Evolutionary conservation across 2,113 vertebrate species (phyloP), one percentile per base, ranked within the genome.

Genomic region (Alligator mississippiensis): DNA sequence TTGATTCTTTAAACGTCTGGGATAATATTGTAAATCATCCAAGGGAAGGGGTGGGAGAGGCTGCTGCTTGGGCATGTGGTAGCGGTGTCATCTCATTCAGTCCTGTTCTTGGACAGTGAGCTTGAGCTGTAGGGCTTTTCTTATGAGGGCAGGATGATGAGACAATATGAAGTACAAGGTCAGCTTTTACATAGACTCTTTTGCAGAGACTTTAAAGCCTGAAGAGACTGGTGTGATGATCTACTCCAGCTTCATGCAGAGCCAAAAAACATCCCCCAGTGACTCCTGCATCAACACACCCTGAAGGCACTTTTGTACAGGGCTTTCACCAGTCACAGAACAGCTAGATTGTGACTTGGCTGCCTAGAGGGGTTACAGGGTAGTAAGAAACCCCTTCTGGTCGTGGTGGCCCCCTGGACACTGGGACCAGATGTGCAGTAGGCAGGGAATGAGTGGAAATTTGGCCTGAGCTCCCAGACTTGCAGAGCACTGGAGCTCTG

Each of bases 261-360:
- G 66, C 91, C 90, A 93, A 93, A 95, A 89, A 90, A 80, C 91
- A 80, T 80, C 66, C 82, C 86, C 80, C 87, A 84, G 93, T 96
- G 74, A 96, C 95, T 97, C 94, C 96, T 94, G 93, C 96, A 85
- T 90, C 93, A 84, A 80, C 93, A 90, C 94, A 90, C 59, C 0
- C 80, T 47, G 95, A 96, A 93, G 95, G 96, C 77, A 93, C 95
- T 93, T 93, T 95, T 89, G 77, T 75, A 25, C 6, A 75, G 82
- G 88, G 59, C 82, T 62, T 93, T 6, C 70, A 85, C 81, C 70
- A 90, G 5, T 80, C 70, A 55, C 61, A n/a, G 61, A 61, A 18
- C 34, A 87, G 77, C 38, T 82, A 38, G 61, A 93, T 93, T 59
- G 58, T 83, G 76, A 11, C 84, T 93, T 59, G 84, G 77, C 75